Base-by-base conservation (phyloP, 2,888 invertebrate species). In the Neuroscelio doddi region DNA sequence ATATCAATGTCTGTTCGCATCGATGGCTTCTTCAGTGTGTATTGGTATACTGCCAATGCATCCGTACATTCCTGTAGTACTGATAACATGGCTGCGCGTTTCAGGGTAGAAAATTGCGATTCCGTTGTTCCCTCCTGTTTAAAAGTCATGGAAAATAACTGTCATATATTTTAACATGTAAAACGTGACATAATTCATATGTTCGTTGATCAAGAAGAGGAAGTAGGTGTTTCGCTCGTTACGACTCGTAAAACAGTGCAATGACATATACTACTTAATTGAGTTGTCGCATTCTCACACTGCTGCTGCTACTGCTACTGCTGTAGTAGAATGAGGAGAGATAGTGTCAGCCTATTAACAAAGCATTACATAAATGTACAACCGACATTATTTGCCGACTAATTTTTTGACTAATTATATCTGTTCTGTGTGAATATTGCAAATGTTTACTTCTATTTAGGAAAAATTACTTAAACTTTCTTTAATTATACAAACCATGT, bases 1-100 rank as follows among this genome's bases (percentile, higher is more conserved):
- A 70, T 69, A 69, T 69, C 69, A 65, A 68, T 64, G 59, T 57
- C 64, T 63, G 57, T 50, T 50, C 58, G 61, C 53, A 55, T 29
- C 62, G 30, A 32, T 42, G 72, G 66, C 69, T 72, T 71, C 66
- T 72, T 74, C 59, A 80, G 56, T 1, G 73, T 74, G 45, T 68
- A 68, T 57, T 72, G 78, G 71, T 80, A 78, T 70, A 82, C 68
- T 50, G 74, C 73, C 62, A 82, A 68, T 61, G 73, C 75, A 57
- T 81, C 77, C 45, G 50, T 70, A 61, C 74, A 79, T 69, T 77
- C 76, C 68, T 77, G 74, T 56, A 82, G 73, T 38, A 70, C 64
- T 32, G 73, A 68, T 53, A 76, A 58, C 62, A 77, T 65, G 55
- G 62, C 63, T 44, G 67, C 63, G 30, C 69, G 68, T 53, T 75